Evolutionary conservation across 2,113 vertebrate species (phyloP).

Genomic region (Saccopteryx bilineata): DNA sequence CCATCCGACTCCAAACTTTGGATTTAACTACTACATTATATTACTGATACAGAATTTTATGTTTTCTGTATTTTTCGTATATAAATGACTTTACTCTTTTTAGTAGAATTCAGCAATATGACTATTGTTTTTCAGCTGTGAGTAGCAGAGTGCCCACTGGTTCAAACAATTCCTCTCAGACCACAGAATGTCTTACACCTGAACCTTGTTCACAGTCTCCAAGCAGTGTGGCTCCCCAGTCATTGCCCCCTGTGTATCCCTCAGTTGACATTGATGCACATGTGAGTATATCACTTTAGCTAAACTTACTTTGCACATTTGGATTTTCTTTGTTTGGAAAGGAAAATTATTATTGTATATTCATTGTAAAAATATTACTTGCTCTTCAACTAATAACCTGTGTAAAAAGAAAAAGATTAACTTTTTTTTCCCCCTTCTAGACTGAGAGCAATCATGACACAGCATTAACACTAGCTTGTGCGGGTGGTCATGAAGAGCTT

Average conservation of each 20-base stretch:
- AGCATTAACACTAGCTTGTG: slow-evolving; percentile 97
- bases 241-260: slow-evolving; percentile 95
- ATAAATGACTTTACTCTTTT: slow-evolving; percentile 47
- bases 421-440: slow-evolving; percentile 84
- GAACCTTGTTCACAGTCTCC: slow-evolving; percentile 92
- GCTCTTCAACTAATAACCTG: neutral
- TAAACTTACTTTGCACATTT: slow-evolving; percentile 1
- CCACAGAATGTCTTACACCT: slow-evolving; percentile 92
- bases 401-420: slow-evolving; percentile 42
- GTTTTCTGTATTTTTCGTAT: slow-evolving; percentile 70
- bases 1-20: slow-evolving; percentile 60
- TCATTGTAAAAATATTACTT: neutral
- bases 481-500: slow-evolving; percentile 98
- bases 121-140: slow-evolving; percentile 93
- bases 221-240: slow-evolving; percentile 90
- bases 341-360: neutral
- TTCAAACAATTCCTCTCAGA: slow-evolving; percentile 88
- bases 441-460: slow-evolving; percentile 99
- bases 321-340: slow-evolving; percentile 53
- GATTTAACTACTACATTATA: slow-evolving; percentile 40
- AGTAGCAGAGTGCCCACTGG: slow-evolving; percentile 95
- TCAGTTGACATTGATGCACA: slow-evolving; percentile 99
- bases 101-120: slow-evolving; percentile 71
- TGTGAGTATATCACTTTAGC: slow-evolving; percentile 88
- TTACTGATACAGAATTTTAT: slow-evolving; percentile 49